Percentiles rank a stretch among this genome's conserved stretches.
phyloP scores from a whole-genome alignment of 2,113 vertebrate genomes.

The Vidua macroura region DNA sequence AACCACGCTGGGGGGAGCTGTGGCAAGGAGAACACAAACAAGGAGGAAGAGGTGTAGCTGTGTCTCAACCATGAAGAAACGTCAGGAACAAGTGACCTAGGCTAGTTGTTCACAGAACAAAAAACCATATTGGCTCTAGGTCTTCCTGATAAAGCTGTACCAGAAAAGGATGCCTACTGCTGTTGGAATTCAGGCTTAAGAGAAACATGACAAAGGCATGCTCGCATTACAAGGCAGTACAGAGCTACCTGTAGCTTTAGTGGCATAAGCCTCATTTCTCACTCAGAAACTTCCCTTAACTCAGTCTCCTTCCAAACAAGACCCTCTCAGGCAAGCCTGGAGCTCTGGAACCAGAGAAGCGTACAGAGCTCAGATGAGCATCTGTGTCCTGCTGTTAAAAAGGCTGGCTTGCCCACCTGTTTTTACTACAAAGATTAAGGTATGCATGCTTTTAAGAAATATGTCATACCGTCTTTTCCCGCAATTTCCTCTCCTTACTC shows the following conservation, averaged over 20 bases:
- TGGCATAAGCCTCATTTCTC: neutral
- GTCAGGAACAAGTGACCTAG: neutral
- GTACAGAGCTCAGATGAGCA: neutral
- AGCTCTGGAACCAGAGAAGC: neutral
- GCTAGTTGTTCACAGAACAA: neutral
- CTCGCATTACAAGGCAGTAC: fast-evolving
- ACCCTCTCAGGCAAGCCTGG: neutral
- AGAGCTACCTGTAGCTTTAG: neutral
- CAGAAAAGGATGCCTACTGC: neutral
- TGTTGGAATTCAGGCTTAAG: neutral
- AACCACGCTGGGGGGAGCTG: neutral
- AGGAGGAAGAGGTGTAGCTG: neutral
- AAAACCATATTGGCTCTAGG: fast-evolving
- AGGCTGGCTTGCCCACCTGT: neutral
- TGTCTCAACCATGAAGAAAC: neutral
- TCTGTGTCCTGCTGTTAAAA: neutral
- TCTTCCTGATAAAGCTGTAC: neutral
- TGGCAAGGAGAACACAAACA: neutral
- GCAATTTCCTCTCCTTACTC: neutral
- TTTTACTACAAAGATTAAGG: neutral
- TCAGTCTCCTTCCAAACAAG: neutral
- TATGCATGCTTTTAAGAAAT: neutral
- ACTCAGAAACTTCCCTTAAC: neutral
- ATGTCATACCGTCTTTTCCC: neutral
- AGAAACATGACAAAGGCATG: neutral